Evolutionary conservation across 1,140 invertebrate species (phyloP).

Genomic region (Sarcophaga bullata): DNA sequence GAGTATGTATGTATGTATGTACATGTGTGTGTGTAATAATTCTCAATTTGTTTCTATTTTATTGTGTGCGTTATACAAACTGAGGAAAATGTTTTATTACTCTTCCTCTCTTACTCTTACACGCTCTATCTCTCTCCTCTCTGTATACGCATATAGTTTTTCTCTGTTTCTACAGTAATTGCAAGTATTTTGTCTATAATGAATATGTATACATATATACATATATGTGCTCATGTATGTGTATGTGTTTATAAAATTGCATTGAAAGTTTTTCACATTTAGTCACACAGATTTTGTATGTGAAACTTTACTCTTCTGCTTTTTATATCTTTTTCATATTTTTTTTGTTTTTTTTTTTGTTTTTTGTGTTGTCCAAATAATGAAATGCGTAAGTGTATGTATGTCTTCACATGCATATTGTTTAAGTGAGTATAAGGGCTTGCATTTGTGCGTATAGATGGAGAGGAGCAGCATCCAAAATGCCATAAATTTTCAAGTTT

Average conservation of each 20-base stretch:
- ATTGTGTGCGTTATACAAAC: too few relatives aligned
- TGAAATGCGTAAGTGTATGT: neutral
- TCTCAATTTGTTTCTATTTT: too few relatives aligned
- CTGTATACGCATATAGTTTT: too few relatives aligned
- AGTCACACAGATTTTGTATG: slow-evolving; percentile 24
- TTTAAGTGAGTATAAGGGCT: neutral
- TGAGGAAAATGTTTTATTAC: too few relatives aligned
- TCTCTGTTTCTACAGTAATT: neutral
- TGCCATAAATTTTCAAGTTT: slow-evolving; percentile 21
- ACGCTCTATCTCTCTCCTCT: too few relatives aligned
- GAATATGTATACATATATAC: too few relatives aligned
- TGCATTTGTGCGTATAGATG: too few relatives aligned
- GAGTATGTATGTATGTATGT: too few relatives aligned
- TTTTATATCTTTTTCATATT: too few relatives aligned
- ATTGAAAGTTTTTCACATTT: neutral
- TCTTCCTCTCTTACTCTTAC: too few relatives aligned
- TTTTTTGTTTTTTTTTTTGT: neutral
- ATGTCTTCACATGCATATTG: neutral
- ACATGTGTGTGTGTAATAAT: too few relatives aligned
- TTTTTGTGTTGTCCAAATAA: neutral
- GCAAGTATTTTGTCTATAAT: neutral
- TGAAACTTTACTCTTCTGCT: too few relatives aligned
- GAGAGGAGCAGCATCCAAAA: neutral
- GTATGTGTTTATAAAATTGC: neutral
- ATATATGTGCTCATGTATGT: neutral